phyloP scores from a whole-genome alignment of 2,113 vertebrate species.

The Myrmecobius fasciatus region DNA sequence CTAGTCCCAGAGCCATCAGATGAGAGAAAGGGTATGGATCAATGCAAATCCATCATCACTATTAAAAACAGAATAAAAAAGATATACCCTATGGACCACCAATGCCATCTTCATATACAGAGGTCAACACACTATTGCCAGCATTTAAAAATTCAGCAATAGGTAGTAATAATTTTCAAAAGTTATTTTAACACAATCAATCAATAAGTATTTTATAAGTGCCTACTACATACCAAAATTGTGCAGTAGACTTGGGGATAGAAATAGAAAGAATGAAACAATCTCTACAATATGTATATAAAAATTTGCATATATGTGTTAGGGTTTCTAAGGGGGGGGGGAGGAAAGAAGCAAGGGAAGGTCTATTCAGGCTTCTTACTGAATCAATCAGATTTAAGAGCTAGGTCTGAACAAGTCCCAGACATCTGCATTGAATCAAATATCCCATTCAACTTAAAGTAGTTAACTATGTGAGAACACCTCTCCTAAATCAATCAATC shows the following conservation, averaged over 20 bases:
- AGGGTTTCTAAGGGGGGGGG: neutral
- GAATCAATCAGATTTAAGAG: neutral
- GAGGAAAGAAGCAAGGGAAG: neutral
- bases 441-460: neutral
- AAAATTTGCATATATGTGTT: neutral
- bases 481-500: neutral
- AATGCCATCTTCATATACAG: neutral
- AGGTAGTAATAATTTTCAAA: neutral
- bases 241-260: neutral
- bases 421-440: neutral
- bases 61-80: neutral
- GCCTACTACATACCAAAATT: neutral
- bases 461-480: neutral
- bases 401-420: neutral
- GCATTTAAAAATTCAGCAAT: neutral
- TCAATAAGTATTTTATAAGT: neutral
- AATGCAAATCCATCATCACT: neutral
- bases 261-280: neutral
- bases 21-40: neutral
- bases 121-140: neutral
- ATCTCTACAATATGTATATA: neutral
- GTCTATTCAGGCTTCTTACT: neutral
- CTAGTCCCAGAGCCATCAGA: slow-evolving; percentile 25
- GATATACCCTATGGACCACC: neutral
- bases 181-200: neutral